Percentiles rank a stretch among this genome's conserved stretches.
phyloP scores from a whole-genome alignment of 2,113 vertebrate genomes.

The Empidonax traillii region DNA sequence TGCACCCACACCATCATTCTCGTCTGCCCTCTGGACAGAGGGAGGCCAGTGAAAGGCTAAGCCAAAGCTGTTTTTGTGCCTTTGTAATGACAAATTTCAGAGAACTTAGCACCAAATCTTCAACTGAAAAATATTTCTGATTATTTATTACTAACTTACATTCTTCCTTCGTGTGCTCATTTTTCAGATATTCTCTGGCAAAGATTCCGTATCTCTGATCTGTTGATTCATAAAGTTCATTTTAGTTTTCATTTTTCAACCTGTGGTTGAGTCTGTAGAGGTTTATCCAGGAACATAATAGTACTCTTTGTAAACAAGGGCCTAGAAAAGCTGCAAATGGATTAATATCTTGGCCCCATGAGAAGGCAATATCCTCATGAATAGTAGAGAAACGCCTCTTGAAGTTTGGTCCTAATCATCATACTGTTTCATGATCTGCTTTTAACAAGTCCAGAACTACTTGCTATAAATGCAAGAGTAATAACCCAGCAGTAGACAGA shows the following conservation, averaged over 20 bases:
- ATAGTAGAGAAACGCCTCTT: not conserved
- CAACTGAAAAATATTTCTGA: not conserved
- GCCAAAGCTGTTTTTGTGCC: accelerated
- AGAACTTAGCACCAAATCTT: not conserved
- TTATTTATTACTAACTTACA: constrained; percentile 9
- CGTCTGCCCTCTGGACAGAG: not conserved
- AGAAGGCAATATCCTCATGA: not conserved
- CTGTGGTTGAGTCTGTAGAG: not conserved
- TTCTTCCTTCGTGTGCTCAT: not conserved
- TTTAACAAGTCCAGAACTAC: not conserved
- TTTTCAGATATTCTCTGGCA: not conserved
- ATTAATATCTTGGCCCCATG: not conserved
- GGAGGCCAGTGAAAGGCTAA: not conserved
- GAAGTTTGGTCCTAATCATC: not conserved
- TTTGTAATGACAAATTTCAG: not conserved
- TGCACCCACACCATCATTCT: not conserved
- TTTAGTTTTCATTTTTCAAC: not conserved
- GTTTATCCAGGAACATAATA: not conserved
- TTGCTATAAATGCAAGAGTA: not conserved
- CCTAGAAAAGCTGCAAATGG: not conserved
- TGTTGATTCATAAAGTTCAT: not conserved
- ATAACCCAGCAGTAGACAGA: constrained; percentile 37
- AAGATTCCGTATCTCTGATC: not conserved
- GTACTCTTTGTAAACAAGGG: not conserved
- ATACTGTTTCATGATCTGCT: not conserved